Conservation (phyloP, 2,888 invertebrate species). For the Caenorhabditis macrosperma region DNA sequence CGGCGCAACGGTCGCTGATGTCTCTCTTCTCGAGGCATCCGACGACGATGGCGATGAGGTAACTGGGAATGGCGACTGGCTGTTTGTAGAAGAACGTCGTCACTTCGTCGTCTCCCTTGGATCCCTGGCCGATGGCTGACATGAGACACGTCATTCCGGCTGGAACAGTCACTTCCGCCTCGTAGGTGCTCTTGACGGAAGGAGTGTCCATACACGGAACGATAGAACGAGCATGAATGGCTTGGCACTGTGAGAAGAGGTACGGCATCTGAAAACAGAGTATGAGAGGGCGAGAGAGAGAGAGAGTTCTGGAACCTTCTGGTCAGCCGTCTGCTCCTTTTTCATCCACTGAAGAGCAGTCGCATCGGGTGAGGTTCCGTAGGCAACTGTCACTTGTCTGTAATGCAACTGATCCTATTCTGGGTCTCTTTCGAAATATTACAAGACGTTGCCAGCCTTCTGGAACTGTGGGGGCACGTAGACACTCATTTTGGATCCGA, state of each 20-base stretch:
- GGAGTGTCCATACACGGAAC: constrained; percentile 97
- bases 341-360: constrained; percentile 91
- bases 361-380: constrained; percentile 73
- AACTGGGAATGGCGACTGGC: constrained; percentile 90
- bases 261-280: constrained; percentile 62
- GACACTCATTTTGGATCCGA: constrained; percentile 70
- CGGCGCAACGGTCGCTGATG: constrained; percentile 83
- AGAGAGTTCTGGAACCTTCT: constrained; percentile 82
- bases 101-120: constrained; percentile 67
- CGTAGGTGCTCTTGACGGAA: constrained; percentile 90
- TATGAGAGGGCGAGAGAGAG: too few species aligned
- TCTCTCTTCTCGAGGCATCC: constrained; percentile 85
- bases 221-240: constrained; percentile 83
- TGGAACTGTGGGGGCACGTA: constrained; percentile 63
- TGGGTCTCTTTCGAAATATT: neutral
- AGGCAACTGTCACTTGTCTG: constrained; percentile 69
- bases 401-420: neutral
- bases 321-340: constrained; percentile 90
- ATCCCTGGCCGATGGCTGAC: constrained; percentile 85
- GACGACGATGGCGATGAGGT: constrained; percentile 91
- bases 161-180: constrained; percentile 86
- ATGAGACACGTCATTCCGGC: constrained; percentile 88
- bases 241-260: constrained; percentile 74
- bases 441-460: constrained; percentile 62
- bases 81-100: constrained; percentile 75